These are phyloP conservation scores for Apis dorsata DNA, from an alignment of 1,140 invertebrate species.

Conservation along the genomic window DNA sequence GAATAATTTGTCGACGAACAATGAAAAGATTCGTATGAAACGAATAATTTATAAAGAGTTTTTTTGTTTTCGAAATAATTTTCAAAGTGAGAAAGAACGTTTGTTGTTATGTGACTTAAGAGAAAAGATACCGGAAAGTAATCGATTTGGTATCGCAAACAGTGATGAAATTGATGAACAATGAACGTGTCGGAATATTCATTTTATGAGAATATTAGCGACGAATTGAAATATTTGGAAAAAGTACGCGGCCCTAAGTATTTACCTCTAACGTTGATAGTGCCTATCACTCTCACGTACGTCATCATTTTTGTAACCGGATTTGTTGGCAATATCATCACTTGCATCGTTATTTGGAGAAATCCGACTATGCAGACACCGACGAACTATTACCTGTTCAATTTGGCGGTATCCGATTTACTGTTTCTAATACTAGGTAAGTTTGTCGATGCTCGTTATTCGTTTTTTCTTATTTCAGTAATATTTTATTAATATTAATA, in stretches of 20 bases:
- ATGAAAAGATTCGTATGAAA: not conserved
- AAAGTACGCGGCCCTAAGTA: conserved; percentile 68
- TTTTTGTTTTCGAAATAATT: no score
- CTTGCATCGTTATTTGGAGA: conserved; percentile 84
- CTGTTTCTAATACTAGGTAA: conserved; percentile 75
- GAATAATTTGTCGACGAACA: not conserved
- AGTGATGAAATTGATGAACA: conserved; percentile 28
- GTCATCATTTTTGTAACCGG: conserved; percentile 83
- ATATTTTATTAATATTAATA: not conserved
- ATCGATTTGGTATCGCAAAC: not conserved
- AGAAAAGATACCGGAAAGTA: not conserved
- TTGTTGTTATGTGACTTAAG: not conserved
- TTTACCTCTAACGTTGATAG: conserved; percentile 69
- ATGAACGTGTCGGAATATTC: conserved; percentile 47
- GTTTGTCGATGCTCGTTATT: conserved; percentile 13
- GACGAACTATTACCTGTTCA: conserved; percentile 87
- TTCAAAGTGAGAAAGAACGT: not conserved
- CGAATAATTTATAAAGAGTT: not conserved
- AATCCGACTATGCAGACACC: conserved; percentile 82
- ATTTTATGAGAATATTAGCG: conserved; percentile 43
- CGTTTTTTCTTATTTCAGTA: not conserved
- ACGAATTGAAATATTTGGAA: conserved; percentile 66
- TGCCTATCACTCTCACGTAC: conserved; percentile 81
- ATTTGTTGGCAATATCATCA: conserved; percentile 84
- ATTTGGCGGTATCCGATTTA: conserved; percentile 79